Evolutionary conservation across 2,113 vertebrate species (phyloP).

Genomic region (Octodon degus): DNA sequence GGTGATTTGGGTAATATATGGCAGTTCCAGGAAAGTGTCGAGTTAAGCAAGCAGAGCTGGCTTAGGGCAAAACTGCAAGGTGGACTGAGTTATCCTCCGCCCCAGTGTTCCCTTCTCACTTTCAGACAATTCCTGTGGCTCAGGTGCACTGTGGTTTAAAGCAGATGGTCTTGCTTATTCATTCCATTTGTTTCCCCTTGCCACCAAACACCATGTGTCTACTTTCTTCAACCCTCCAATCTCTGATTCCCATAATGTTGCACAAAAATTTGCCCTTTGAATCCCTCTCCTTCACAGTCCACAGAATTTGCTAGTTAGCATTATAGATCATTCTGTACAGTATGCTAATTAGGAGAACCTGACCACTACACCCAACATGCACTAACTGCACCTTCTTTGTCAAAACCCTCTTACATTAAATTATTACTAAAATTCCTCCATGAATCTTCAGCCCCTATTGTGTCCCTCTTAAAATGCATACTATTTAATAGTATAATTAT

Average conservation of each 20-base stretch:
- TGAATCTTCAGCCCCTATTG: neutral
- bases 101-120: neutral
- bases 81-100: neutral
- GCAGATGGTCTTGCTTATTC: constrained; percentile 39
- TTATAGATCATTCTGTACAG: constrained; percentile 57
- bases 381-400: neutral
- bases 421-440: neutral
- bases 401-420: neutral
- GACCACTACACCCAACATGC: neutral
- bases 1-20: constrained; percentile 51
- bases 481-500: neutral
- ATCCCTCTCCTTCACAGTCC: constrained; percentile 24
- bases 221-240: neutral
- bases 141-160: neutral
- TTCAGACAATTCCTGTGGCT: neutral
- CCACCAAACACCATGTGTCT: neutral
- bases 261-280: neutral
- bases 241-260: neutral
- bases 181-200: neutral
- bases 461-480: neutral
- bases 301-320: neutral
- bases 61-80: neutral
- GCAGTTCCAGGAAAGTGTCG: constrained; percentile 1
- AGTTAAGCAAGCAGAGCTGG: constrained; percentile 39
- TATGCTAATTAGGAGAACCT: neutral